These are phyloP conservation scores for Diglossa brunneiventris DNA, from an alignment of 2,113 vertebrate species.

Conservation along the genomic window DNA sequence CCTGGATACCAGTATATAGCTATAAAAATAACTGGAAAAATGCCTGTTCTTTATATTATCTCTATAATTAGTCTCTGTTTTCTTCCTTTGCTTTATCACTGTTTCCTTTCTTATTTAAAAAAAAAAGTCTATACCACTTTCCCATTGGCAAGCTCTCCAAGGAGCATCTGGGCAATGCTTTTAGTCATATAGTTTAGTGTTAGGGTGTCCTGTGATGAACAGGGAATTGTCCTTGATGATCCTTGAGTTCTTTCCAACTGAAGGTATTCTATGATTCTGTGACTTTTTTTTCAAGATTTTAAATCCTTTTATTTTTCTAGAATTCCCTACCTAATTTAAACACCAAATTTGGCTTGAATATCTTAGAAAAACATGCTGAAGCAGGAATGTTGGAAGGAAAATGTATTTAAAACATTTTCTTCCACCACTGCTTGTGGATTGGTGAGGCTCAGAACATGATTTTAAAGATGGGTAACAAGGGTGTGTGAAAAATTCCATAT, in stretches of 20 bases:
- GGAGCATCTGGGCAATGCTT: accelerated
- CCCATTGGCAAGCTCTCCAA: neutral
- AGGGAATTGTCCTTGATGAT: neutral
- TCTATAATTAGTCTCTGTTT: neutral
- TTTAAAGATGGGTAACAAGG: neutral
- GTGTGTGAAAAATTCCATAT: neutral
- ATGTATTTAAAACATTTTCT: neutral
- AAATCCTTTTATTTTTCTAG: neutral
- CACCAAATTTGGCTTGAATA: neutral
- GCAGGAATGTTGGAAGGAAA: neutral
- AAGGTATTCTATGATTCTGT: neutral
- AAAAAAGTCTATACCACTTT: neutral
- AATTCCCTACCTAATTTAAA: neutral
- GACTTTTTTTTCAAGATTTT: neutral
- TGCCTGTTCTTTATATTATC: neutral
- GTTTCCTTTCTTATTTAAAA: slow-evolving; percentile 2
- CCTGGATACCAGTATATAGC: neutral
- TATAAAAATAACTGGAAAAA: neutral
- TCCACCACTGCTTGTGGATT: neutral
- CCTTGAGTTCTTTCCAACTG: neutral
- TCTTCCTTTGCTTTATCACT: slow-evolving; percentile 15
- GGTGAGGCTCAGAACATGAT: neutral
- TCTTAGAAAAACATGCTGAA: neutral
- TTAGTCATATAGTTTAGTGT: neutral
- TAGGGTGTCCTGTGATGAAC: neutral